Base-by-base conservation (phyloP, 2,797 vertebrate species). In the Eulemur mongoz region DNA sequence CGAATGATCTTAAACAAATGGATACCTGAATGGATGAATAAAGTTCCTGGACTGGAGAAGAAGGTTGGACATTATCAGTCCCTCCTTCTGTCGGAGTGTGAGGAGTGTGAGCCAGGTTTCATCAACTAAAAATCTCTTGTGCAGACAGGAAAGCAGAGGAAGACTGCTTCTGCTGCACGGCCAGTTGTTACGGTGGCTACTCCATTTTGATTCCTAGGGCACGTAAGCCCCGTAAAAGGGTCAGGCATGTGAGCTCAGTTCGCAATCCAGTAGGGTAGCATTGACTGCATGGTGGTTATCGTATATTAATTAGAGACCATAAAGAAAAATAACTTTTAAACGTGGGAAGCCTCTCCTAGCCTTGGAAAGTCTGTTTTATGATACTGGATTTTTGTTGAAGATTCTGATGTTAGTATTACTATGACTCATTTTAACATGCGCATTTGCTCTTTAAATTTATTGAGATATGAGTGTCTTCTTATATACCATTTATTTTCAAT, bases 401-500 rank as follows among this genome's bases (percentile, higher is more conserved):
- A 40, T 69, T 95, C 57, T 32, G 32, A 40, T 45, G 13, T 76
- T 82, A 75, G 15, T 69, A 32, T 78, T 82, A 43, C 69, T 85
- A 10, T 18, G 63, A 84, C n/a, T 91, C 63, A 87, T 83, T 80
- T 93, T 95, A 76, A 38, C 89, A 40, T 81, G 43, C 81, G 40
- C 23, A 76, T 76, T 95, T 94, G 13, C 54, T 76, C 76, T 94
- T 57, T 57, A 72, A 80, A 85, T 94, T 84, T 87, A 78, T 89
- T 90, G 82, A 97, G 70, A 81, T 87, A 82, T 22, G 38, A 91
- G 10, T 48, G 15, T 70, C 79, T 93, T 43, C 67, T 94, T 35
- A 22, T 40, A 78, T 52, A 78, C 4, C 50, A 85, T 69, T 96
- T 96, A 96, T 90, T 91, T 96, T 61, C 78, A 90, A 40, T 75